These are phyloP conservation scores for Megaustenia siamemsis DNA, from an alignment of 2,888 invertebrate genomes.

Conservation along the genomic window DNA sequence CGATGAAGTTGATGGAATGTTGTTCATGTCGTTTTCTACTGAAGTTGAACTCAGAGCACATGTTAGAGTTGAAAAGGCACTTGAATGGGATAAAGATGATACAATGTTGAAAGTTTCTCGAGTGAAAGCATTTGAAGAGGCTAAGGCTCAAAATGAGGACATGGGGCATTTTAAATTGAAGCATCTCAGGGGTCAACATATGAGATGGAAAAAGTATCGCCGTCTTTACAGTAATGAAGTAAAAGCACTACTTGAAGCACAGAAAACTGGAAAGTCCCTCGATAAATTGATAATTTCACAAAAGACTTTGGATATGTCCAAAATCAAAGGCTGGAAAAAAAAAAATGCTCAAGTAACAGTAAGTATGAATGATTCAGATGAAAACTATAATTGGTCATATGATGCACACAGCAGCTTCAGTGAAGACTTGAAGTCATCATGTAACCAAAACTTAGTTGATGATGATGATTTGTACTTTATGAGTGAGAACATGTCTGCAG, in stretches of 20 bases:
- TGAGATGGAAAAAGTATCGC: conserved; percentile 69
- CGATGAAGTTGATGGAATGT: conserved; percentile 72
- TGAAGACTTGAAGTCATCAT: conserved; percentile 56
- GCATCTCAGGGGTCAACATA: conserved; percentile 70
- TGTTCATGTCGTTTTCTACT: conserved; percentile 73
- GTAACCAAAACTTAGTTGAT: not conserved
- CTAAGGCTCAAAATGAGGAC: conserved; percentile 60
- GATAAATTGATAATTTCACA: not conserved
- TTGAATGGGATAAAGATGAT: conserved; percentile 64
- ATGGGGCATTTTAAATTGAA: conserved; percentile 63
- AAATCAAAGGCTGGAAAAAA: conserved; percentile 75
- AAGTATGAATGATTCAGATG: not conserved
- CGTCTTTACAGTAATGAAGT: conserved; percentile 66
- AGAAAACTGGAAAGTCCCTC: conserved; percentile 36
- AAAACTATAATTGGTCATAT: conserved; percentile 64
- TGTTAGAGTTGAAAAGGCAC: conserved; percentile 67
- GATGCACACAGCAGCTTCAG: conserved; percentile 59
- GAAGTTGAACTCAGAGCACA: conserved; percentile 71
- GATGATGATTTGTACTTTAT: conserved; percentile 2
- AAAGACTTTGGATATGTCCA: conserved; percentile 72
- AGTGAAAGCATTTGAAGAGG: conserved; percentile 61
- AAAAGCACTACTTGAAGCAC: conserved; percentile 39
- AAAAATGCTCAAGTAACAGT: conserved; percentile 57
- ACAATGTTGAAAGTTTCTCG: conserved; percentile 63
- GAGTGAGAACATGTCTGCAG: conserved; percentile 44